These are phyloP conservation scores for Onychostruthus taczanowskii DNA, from an alignment of 2,113 vertebrate genomes.

Conservation along the genomic window DNA sequence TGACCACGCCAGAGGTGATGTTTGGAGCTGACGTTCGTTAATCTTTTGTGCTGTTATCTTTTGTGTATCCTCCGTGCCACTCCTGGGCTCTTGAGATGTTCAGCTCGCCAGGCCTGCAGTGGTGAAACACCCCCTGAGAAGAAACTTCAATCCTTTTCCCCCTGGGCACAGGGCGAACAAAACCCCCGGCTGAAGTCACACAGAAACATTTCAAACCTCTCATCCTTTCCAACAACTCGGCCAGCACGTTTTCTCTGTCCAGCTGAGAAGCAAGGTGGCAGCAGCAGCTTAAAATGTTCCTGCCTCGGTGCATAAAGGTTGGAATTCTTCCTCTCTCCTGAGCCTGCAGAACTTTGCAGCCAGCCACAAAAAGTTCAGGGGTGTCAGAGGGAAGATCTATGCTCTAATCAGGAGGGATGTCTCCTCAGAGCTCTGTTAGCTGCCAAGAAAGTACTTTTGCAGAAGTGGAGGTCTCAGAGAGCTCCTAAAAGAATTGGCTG, in stretches of 20 bases:
- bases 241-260: background rate
- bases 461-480: constrained; percentile 14
- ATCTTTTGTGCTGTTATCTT: background rate
- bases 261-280: constrained; percentile 58
- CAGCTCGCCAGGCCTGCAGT: background rate
- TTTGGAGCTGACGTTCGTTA: rapidly evolving
- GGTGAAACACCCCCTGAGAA: background rate
- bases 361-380: constrained; percentile 5
- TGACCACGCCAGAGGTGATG: no score
- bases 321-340: background rate
- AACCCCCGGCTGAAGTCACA: background rate
- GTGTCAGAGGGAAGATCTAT: constrained; percentile 50
- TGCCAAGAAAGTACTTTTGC: constrained; percentile 59
- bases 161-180: background rate
- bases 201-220: background rate
- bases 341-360: background rate
- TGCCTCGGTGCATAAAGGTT: rapidly evolving
- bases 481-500: constrained; percentile 35
- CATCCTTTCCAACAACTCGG: background rate
- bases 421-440: constrained; percentile 17
- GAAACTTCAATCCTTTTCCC: background rate
- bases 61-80: background rate
- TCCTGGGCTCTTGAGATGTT: background rate
- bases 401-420: constrained; percentile 24
- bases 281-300: constrained; percentile 32